Evolutionary conservation across 2,797 vertebrate species (phyloP).

Genomic region (Gymnocypris eckloni): DNA sequence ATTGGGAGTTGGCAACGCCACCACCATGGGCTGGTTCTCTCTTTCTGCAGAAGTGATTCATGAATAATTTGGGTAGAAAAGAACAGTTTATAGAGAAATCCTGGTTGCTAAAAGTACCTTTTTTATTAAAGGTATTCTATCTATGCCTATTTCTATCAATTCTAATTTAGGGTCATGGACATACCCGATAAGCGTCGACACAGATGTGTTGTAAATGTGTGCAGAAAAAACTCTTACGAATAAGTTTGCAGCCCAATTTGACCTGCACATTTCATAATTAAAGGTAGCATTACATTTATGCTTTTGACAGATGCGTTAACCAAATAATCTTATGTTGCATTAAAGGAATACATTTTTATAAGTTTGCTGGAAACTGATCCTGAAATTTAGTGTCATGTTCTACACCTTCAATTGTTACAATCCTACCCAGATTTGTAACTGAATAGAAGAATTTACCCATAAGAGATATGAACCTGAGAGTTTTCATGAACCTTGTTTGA

Average conservation of each 20-base stretch:
- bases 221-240: background rate
- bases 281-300: background rate
- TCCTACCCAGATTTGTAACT: background rate
- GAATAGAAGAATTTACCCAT: background rate
- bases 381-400: background rate
- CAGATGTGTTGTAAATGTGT: background rate
- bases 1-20: constrained; percentile 7
- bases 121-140: background rate
- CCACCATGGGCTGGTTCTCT: background rate
- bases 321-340: background rate
- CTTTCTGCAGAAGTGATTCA: background rate
- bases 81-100: background rate
- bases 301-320: background rate
- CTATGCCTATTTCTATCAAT: background rate
- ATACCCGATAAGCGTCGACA: too few species aligned
- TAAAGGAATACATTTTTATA: background rate
- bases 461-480: background rate
- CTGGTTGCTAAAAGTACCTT: background rate
- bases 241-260: background rate
- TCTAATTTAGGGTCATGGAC: background rate
- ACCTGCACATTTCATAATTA: background rate
- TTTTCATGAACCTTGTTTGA: background rate
- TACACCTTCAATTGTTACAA: background rate
- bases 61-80: background rate
- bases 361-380: background rate